Base-by-base conservation (phyloP, 2,797 vertebrate genomes). In the Apogon talboti region DNA sequence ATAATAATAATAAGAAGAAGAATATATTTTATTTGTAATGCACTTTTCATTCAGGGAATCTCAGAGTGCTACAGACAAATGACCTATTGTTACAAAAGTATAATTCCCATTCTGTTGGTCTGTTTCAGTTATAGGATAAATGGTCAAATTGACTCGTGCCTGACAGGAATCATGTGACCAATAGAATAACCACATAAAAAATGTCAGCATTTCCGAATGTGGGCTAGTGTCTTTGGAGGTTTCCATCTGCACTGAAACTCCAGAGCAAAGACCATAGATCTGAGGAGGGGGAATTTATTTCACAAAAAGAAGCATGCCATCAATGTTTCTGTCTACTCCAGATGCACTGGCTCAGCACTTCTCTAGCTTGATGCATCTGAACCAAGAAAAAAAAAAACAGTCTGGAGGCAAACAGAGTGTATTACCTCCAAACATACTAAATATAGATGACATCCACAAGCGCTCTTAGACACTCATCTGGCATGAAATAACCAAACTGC, bases 261-360 rank as follows among this genome's bases (percentile, higher is more conserved):
- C 8, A 1, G 8, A 48, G 61, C 35, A 40, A 65, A 71, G 35
- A 30, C 11, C 14, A 63, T 21, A 64, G 13, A 64, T 66, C 41
- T 0, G 21, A 60, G 30, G 0, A 41, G 11, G 0, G 28, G 16
- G 33, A 33, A 64, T 53, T 61, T 66, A 41, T 66, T 43, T 13
- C 4, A 40, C 10, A 41, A 50, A 52, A 44, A 55, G 24, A 46
- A n/a, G n/a, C 40, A 60, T 50, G 37, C 50, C 59, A 71, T 70
- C 46, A 64, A 41, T 48, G 18, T 54, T 46, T 2, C 13, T 8
- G 28, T 62, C 50, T 30, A 45, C 2, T 66, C 42, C 42, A 33
- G 40, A 53, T 57, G 30, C 37, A 33, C 59, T 53, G 56, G 12
- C 54, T 85, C 78, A 74, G 76, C 72, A 58, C 3, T 66, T 72